Conservation (phyloP, 2,888 invertebrate genomes). For the Latheticus oryzae region DNA sequence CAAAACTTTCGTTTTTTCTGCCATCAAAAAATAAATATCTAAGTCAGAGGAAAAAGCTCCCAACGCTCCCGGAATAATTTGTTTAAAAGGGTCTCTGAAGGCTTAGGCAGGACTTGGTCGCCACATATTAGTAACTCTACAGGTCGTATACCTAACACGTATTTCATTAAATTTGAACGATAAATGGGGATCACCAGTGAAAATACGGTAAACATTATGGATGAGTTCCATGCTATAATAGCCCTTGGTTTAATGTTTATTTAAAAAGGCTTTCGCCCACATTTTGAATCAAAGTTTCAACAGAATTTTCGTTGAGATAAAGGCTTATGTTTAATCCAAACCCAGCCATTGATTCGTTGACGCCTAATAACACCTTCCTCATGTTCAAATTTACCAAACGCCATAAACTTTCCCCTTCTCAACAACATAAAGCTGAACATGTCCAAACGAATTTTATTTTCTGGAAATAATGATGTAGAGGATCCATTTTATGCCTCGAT, state of each 20-base stretch:
- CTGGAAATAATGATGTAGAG: slow-evolving; percentile 29
- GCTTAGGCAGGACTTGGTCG: slow-evolving; percentile 20
- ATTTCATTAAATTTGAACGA: slow-evolving; percentile 39
- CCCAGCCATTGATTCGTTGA: slow-evolving; percentile 1
- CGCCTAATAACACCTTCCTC: slow-evolving; percentile 13
- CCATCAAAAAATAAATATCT: slow-evolving; percentile 32
- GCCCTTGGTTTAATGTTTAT: slow-evolving; percentile 32
- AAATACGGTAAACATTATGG: slow-evolving; percentile 33
- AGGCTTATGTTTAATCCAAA: slow-evolving; percentile 12
- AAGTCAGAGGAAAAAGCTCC: slow-evolving; percentile 14
- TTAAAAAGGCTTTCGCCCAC: slow-evolving; percentile 30
- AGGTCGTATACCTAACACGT: slow-evolving; percentile 38
- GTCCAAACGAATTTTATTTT: slow-evolving; percentile 28
- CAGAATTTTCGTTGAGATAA: slow-evolving; percentile 15
- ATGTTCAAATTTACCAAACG: slow-evolving; percentile 4
- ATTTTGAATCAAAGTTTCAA: slow-evolving; percentile 16
- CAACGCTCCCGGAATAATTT: slow-evolving; percentile 26
- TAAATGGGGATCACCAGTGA: slow-evolving; percentile 32
- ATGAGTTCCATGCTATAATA: slow-evolving; percentile 31
- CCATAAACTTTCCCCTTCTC: slow-evolving; percentile 11
- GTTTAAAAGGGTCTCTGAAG: slow-evolving; percentile 33
- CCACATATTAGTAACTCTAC: slow-evolving; percentile 35
- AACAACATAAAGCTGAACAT: too few relatives aligned
- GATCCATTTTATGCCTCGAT: slow-evolving; percentile 22
- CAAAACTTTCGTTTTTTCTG: slow-evolving; percentile 21